phyloP scores from a whole-genome alignment of 1,140 invertebrate species.

The Ctenoplectra terminalis region DNA sequence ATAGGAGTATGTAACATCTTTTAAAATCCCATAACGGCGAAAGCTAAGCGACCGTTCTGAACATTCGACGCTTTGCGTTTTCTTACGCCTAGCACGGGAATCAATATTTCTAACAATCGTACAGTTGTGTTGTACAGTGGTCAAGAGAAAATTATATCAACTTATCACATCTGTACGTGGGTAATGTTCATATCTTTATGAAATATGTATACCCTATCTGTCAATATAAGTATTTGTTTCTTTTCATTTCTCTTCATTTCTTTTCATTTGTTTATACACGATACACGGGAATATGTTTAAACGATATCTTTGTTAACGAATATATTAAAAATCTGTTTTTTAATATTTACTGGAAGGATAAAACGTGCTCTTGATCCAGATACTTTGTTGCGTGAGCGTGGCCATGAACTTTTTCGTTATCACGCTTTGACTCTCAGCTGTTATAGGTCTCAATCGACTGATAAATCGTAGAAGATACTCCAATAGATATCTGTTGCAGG shows the following conservation, averaged over 20 bases:
- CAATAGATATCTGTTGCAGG: conserved; percentile 86
- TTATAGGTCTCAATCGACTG: conserved; percentile 86
- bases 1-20: no score
- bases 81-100: conserved; percentile 20
- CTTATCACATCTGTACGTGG: neutral
- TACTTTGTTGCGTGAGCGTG: conserved; percentile 86
- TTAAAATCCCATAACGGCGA: no score
- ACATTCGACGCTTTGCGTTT: no score
- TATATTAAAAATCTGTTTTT: neutral
- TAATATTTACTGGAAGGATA: conserved; percentile 82
- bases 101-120: conserved; percentile 58
- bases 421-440: conserved; percentile 83
- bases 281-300: no score
- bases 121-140: neutral
- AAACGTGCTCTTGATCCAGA: conserved; percentile 83
- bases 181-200: neutral
- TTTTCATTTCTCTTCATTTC: no score
- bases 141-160: neutral
- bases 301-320: neutral
- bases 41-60: no score
- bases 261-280: no score
- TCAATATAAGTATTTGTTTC: neutral
- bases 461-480: conserved; percentile 90
- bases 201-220: conserved; percentile 19
- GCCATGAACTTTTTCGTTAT: conserved; percentile 86